phyloP scores from a whole-genome alignment of 2,113 vertebrate genomes.

The Promerops cafer region DNA sequence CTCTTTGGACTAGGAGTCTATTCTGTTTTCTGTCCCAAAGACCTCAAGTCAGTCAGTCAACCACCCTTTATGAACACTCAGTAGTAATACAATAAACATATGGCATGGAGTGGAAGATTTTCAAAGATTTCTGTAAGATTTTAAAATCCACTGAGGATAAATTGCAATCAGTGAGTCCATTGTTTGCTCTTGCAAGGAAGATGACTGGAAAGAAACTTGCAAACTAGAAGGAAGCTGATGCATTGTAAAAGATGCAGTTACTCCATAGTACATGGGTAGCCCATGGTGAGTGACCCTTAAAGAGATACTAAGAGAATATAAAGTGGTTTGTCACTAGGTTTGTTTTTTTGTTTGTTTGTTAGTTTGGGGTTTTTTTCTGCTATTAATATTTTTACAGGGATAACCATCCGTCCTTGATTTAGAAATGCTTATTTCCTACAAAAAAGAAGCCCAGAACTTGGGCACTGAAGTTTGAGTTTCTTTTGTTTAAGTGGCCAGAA shows the following conservation, averaged over 20 bases:
- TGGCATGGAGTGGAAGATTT: neutral
- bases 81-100: neutral
- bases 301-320: neutral
- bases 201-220: neutral
- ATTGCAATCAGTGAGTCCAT: neutral
- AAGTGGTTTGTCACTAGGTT: neutral
- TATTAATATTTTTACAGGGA: neutral
- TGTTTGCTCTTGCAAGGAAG: neutral
- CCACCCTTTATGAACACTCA: neutral
- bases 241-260: neutral
- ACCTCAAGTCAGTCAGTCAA: neutral
- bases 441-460: neutral
- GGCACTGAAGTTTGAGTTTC: neutral
- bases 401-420: neutral
- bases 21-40: neutral
- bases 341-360: neutral
- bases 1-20: neutral
- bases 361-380: neutral
- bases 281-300: neutral
- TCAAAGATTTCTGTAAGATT: neutral
- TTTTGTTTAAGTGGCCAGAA: neutral
- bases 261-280: neutral
- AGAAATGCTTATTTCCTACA: neutral
- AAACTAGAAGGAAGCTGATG: neutral
- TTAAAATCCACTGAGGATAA: neutral